Evolutionary conservation across 2,113 vertebrate genomes (phyloP).

Genomic region (Eptatretus burgeri): DNA sequence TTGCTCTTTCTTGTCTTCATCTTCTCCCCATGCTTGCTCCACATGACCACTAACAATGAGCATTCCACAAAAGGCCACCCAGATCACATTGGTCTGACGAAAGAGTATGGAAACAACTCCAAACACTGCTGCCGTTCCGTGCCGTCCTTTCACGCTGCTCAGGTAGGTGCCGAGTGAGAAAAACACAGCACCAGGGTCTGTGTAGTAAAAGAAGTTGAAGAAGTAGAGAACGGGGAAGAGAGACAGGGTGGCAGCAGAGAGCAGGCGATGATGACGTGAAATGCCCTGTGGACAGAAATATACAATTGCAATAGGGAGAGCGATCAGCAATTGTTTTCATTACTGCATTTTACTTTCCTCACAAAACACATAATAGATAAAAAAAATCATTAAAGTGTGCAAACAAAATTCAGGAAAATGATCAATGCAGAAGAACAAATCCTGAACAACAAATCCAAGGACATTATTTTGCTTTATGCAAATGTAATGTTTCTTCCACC

Average conservation of each 20-base stretch:
- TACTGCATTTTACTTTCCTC: too few relatives aligned
- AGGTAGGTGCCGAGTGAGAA: constrained; percentile 74
- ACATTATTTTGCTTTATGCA: too few relatives aligned
- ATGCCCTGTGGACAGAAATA: too few relatives aligned
- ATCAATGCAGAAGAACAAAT: too few relatives aligned
- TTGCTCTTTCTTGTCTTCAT: constrained; percentile 43
- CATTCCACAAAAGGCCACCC: constrained; percentile 60
- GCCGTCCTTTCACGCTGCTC: constrained; percentile 67
- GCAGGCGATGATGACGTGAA: constrained; percentile 22
- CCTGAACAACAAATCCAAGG: too few relatives aligned
- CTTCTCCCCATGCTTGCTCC: constrained; percentile 40
- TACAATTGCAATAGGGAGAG: too few relatives aligned
- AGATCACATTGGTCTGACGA: constrained; percentile 75
- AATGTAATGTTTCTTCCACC: too few relatives aligned
- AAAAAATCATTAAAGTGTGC: too few relatives aligned
- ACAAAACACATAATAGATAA: too few relatives aligned
- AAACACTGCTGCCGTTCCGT: constrained; percentile 51
- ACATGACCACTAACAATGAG: constrained; percentile 34
- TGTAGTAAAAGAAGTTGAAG: constrained; percentile 95
- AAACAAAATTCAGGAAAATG: too few relatives aligned
- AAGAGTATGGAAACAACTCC: constrained; percentile 57
- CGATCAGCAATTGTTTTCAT: too few relatives aligned
- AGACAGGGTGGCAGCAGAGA: constrained; percentile 42
- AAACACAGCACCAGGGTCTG: constrained; percentile 63
- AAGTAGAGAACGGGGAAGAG: constrained; percentile 71